phyloP scores from a whole-genome alignment of 1,140 invertebrate species.

The Formica exsecta region DNA sequence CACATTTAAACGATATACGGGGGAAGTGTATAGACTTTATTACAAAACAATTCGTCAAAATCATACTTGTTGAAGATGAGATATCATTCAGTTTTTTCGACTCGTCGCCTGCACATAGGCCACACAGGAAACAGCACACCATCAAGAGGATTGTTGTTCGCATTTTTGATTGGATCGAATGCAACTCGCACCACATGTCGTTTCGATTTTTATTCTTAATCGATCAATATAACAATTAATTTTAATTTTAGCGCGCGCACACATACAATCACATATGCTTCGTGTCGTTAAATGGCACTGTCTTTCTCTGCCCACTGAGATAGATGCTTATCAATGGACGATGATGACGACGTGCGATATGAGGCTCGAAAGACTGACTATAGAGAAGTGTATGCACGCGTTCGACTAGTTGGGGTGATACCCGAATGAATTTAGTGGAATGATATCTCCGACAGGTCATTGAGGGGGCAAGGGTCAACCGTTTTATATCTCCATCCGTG shows the following conservation, averaged over 20 bases:
- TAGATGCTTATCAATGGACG: neutral
- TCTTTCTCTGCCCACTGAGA: neutral
- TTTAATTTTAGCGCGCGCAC: neutral
- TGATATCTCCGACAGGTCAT: slow-evolving; percentile 73
- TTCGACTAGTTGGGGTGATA: slow-evolving; percentile 60
- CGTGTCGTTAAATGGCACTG: neutral
- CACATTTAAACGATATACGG: neutral
- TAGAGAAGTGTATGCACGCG: slow-evolving; percentile 42
- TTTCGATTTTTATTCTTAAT: neutral
- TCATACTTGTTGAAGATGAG: slow-evolving; percentile 33
- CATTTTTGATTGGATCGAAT: slow-evolving; percentile 22
- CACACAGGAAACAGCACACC: slow-evolving; percentile 41
- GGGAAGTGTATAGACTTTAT: neutral
- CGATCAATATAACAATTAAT: neutral
- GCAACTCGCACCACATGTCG: slow-evolving; percentile 2
- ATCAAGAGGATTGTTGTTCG: neutral
- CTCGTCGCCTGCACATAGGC: neutral
- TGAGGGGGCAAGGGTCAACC: slow-evolving; percentile 72
- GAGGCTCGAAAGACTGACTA: neutral
- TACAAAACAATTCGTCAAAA: neutral
- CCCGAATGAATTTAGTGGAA: slow-evolving; percentile 71
- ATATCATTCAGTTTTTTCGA: neutral
- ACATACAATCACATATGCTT: neutral
- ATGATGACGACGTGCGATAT: neutral
- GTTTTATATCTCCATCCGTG: slow-evolving; percentile 71